phyloP scores from a whole-genome alignment of 1,140 invertebrate species.

The Drosophila rufa region DNA sequence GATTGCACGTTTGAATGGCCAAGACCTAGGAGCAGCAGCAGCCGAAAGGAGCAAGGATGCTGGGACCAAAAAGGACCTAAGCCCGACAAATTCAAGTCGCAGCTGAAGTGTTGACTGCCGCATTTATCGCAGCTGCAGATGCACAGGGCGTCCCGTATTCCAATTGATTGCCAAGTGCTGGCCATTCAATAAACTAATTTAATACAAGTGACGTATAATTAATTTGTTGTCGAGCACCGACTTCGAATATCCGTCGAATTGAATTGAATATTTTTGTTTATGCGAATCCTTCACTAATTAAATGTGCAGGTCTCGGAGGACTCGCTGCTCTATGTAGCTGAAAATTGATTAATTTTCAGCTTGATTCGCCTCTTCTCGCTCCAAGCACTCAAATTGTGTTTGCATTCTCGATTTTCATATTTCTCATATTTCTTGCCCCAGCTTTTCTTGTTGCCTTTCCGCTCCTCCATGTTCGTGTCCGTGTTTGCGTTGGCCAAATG shows the following conservation, averaged over 20 bases:
- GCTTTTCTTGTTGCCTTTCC: conserved; percentile 5
- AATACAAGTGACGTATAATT: conserved; percentile 51
- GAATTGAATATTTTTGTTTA: conserved; percentile 34
- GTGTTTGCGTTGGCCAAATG: conserved; percentile 47
- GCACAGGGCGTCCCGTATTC: conserved; percentile 30
- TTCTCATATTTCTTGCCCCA: conserved; percentile 34
- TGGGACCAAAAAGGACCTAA: conserved; percentile 12
- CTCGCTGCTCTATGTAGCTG: conserved; percentile 11
- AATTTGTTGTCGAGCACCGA: conserved; percentile 31
- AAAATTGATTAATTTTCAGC: conserved; percentile 50
- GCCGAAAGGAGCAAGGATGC: conserved; percentile 8
- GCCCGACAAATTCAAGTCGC: conserved; percentile 26
- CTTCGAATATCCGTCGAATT: conserved; percentile 11
- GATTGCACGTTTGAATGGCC: conserved; percentile 78
- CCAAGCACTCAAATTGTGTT: conserved; percentile 51
- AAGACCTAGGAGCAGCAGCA: conserved; percentile 18
- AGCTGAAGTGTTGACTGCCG: conserved; percentile 62
- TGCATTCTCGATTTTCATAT: conserved; percentile 55
- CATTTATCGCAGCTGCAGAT: conserved; percentile 67
- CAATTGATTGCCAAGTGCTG: conserved; percentile 54
- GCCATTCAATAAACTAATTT: conserved; percentile 77
- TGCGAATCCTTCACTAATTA: conserved; percentile 42
- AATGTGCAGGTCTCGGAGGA: conserved; percentile 9
- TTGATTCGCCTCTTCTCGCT: conserved; percentile 34
- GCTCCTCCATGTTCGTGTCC: conserved; percentile 1